Evolutionary conservation across 2,113 vertebrate genomes (phyloP).

Genomic region (Scolopax mira): DNA sequence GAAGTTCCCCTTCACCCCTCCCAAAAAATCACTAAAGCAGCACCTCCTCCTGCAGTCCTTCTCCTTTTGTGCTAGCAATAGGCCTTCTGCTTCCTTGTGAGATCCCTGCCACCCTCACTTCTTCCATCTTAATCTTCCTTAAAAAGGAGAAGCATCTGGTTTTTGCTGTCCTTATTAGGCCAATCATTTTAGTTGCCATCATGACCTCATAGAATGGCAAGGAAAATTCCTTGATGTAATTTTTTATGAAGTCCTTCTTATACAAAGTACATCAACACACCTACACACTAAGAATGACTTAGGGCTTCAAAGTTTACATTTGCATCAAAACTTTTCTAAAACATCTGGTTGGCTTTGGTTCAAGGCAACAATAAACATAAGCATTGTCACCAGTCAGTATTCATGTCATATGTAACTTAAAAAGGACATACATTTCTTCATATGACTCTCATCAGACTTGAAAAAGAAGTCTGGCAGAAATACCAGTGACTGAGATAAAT

Average conservation of each 20-base stretch:
- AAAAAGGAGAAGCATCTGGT: neutral
- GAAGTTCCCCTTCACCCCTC: neutral
- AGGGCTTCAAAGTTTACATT: neutral
- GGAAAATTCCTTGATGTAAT: neutral
- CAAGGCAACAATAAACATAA: neutral
- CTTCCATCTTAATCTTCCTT: neutral
- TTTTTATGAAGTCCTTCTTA: neutral
- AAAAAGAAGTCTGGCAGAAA: neutral
- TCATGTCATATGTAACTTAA: neutral
- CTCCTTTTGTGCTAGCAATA: neutral
- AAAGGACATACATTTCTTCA: neutral
- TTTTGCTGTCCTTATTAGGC: neutral
- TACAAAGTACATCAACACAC: neutral
- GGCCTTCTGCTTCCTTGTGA: neutral
- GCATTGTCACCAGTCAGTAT: neutral
- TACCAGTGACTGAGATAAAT: neutral
- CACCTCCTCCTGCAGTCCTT: neutral
- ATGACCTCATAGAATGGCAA: neutral
- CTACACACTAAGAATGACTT: neutral
- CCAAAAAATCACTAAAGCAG: neutral
- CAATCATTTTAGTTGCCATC: neutral
- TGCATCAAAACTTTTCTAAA: neutral
- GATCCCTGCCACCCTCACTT: neutral
- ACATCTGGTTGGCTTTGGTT: neutral
- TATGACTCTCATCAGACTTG: neutral